phyloP scores from a whole-genome alignment of 2,113 vertebrate genomes.

The Channa argus region DNA sequence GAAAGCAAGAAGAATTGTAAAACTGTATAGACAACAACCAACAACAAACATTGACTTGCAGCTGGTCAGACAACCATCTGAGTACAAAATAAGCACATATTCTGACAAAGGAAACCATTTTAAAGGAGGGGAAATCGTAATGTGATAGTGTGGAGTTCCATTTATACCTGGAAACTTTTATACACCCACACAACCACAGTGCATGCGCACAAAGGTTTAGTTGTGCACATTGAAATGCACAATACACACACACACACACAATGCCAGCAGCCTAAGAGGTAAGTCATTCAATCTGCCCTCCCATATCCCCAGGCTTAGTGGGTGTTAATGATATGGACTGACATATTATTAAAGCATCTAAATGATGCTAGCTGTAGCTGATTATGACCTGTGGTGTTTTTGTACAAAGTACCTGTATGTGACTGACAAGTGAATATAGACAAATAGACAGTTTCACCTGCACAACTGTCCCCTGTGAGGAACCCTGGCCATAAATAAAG shows the following conservation, averaged over 20 bases:
- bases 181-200: slow-evolving; percentile 11
- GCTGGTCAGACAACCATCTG: slow-evolving; percentile 14
- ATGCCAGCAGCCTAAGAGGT: slow-evolving; percentile 31
- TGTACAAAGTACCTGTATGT: slow-evolving; percentile 50
- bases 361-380: slow-evolving; percentile 62
- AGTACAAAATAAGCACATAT: slow-evolving; percentile 30
- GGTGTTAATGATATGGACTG: slow-evolving; percentile 72
- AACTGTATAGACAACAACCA: slow-evolving; percentile 38
- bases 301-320: slow-evolving; percentile 54
- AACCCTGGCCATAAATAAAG: slow-evolving; percentile 58
- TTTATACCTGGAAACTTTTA: slow-evolving; percentile 37
- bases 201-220: not conserved
- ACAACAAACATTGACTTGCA: slow-evolving; percentile 33
- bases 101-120: slow-evolving; percentile 26
- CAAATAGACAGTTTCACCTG: slow-evolving; percentile 58
- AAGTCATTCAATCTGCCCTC: slow-evolving; percentile 54
- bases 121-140: slow-evolving; percentile 17
- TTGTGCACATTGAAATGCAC: not conserved
- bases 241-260: slow-evolving; percentile 3
- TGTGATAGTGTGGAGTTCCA: slow-evolving; percentile 10
- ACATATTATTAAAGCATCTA: slow-evolving; percentile 75
- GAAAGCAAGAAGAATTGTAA: slow-evolving; percentile 36
- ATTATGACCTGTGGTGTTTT: slow-evolving; percentile 54
- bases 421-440: slow-evolving; percentile 67
- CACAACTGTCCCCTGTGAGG: slow-evolving; percentile 33